Base-by-base conservation (phyloP, 2,888 invertebrate species). In the Bedellia somnulentella region DNA sequence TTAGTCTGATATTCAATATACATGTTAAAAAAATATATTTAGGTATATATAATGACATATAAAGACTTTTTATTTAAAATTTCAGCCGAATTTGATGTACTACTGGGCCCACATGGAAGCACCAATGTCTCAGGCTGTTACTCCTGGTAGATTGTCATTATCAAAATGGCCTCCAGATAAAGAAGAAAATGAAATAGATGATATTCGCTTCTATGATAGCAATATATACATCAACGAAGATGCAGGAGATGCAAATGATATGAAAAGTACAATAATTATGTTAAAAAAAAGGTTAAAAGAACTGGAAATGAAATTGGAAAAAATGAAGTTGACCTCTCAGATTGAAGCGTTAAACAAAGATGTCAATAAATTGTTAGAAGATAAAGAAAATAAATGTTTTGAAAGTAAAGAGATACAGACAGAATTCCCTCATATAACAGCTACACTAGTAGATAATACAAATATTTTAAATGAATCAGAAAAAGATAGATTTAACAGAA, bases 61-160 rank as follows among this genome's bases (percentile, higher is more conserved):
- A n/a, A n/a, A n/a, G n/a, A n/a, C 18, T 18, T 18, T 18, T 18
- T 18, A 18, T 5, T 27, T 12, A 15, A 5, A 17, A 42, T 67
- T 81, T 17, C 66, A 93, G 93, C 87, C 90, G 35, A 90, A 88
- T 62, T 80, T 89, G 51, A 91, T 92, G 87, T 94, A 94, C 67
- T 89, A 86, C 57, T 94, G 93, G 93, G 82, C 89, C 14, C 88
- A 90, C 55, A 86, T 87, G 39, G 89, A 89, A 60, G 66, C 79
- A 27, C 81, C 85, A 31, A 70, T 81, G 21, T 71, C 81, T 27
- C 79, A 83, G 37, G 82, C 87, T 6, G 68, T 82, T 34, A 85
- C 87, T 11, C 89, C 90, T 1, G 87, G 89, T 29, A 81, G 85
- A 49, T 67, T 92, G 27, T 83, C 86, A 40, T 80, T 82, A 35